Evolutionary conservation across 2,888 invertebrate genomes (phyloP), one percentile per base, ranked within the genome.

Genomic region (Apomyelois bistriatella): DNA sequence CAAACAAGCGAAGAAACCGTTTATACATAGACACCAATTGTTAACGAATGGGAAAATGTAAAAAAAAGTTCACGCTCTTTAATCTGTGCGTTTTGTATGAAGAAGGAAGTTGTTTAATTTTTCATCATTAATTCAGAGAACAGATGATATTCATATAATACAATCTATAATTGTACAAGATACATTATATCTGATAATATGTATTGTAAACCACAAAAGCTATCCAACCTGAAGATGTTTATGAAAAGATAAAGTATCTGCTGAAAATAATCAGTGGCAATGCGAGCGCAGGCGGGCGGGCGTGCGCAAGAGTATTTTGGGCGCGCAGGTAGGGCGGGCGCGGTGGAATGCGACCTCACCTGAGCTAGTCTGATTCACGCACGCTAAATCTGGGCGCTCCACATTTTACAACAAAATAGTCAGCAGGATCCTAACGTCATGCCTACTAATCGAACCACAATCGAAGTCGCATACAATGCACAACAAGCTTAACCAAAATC

Each of bases 291-390:
- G 67, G 72, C 76, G 78, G 73, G 70, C 75, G 74, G 70, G 69
- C 69, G 70, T 72, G 77, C 77, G 82, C 79, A 62, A 56, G 80
- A 78, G 79, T 90, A 89, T 90, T 90, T 88, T 75, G 77, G 82
- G 87, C 82, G 79, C 76, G 82, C 88, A 88, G 88, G 88, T 88
- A 87, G 79, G 75, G 76, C 80, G 76, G 80, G 70, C 72, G 79
- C 78, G 70, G 59, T 74, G 89, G 89, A 87, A 90, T 90, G 77
- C 86, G 90, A 85, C 85, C 89, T 89, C 89, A 90, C 90, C 89
- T 90, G 89, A 79, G 74, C 74, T 62, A 72, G 74, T 74, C 82
- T 89, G 88, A 88, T 81, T 89, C 89, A 89, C 82, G 73, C 77
- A 75, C 60, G 75, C 88, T 89, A 88, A 83, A 84, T 86, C 79